These are phyloP conservation scores for Lordiphosa andalusiaca DNA, from an alignment of 2,888 invertebrate species.

Conservation along the genomic window DNA sequence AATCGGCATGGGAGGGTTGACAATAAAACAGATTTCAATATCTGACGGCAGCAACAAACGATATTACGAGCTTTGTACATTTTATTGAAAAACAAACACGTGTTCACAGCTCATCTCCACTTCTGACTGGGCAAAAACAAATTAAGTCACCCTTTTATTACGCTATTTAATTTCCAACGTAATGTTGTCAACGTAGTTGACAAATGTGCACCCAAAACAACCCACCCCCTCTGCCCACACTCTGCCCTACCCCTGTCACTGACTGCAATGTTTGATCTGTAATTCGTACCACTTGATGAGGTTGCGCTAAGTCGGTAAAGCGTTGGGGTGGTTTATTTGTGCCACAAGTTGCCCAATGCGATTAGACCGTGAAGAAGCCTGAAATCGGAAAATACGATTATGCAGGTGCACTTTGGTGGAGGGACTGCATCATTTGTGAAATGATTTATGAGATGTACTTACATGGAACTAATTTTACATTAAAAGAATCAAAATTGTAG, in stretches of 20 bases:
- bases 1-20: constrained; percentile 41
- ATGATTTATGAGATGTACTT: constrained; percentile 46
- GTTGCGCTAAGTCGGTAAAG: constrained; percentile 50
- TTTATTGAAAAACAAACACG: constrained; percentile 79
- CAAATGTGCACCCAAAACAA: constrained; percentile 54
- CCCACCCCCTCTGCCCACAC: constrained; percentile 1
- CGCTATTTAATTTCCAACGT: constrained; percentile 77
- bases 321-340: constrained; percentile 79
- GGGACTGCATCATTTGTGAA: constrained; percentile 8
- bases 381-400: constrained; percentile 49
- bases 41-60: constrained; percentile 8
- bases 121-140: constrained; percentile 65
- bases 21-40: constrained; percentile 54
- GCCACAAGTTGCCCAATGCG: constrained; percentile 58
- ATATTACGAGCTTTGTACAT: constrained; percentile 22
- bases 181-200: constrained; percentile 74
- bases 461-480: too few species aligned
- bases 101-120: constrained; percentile 76
- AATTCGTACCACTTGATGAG: constrained; percentile 76
- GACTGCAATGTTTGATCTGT: constrained; percentile 71
- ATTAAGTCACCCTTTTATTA: constrained; percentile 79
- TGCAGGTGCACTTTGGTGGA: constrained; percentile 41
- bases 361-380: constrained; percentile 48
- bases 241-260: constrained; percentile 9
- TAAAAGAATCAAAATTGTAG: too few species aligned